Conservation (phyloP, 2,888 invertebrate species). For the Philereme vetulata region DNA sequence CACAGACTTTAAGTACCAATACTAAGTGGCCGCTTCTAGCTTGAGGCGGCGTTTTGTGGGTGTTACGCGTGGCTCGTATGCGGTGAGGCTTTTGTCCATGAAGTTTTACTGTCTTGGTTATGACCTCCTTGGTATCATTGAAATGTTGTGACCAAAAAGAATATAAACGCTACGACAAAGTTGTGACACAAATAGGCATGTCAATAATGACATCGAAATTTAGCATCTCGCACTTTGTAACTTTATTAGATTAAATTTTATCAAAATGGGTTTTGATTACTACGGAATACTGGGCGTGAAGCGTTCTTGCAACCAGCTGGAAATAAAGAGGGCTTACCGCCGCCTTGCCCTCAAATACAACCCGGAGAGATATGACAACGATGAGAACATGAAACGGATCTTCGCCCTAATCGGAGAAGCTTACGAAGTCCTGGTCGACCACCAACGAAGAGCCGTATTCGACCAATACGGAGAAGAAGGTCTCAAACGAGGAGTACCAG, state of each 20-base stretch:
- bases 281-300: conserved; percentile 89
- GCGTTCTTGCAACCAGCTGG: conserved; percentile 85
- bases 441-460: conserved; percentile 88
- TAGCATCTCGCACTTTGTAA: not conserved
- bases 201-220: conserved; percentile 2
- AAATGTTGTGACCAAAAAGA: not conserved
- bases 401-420: conserved; percentile 89
- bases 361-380: conserved; percentile 80
- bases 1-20: too few species aligned
- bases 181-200: not conserved
- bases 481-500: conserved; percentile 90
- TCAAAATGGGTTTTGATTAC: conserved; percentile 88
- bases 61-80: too few species aligned
- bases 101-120: too few species aligned
- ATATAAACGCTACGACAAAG: not conserved
- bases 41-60: too few species aligned
- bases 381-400: conserved; percentile 75
- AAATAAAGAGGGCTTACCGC: conserved; percentile 88
- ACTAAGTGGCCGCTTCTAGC: too few species aligned
- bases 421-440: conserved; percentile 89
- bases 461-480: conserved; percentile 96
- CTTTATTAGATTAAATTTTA: conserved; percentile 8
- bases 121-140: too few species aligned
- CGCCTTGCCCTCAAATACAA: conserved; percentile 84
- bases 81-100: too few species aligned